Percentiles rank a stretch among this genome's conserved stretches.
Conservation (phyloP, 1,140 invertebrate genomes). For the Lanistes nyassanus region DNA sequence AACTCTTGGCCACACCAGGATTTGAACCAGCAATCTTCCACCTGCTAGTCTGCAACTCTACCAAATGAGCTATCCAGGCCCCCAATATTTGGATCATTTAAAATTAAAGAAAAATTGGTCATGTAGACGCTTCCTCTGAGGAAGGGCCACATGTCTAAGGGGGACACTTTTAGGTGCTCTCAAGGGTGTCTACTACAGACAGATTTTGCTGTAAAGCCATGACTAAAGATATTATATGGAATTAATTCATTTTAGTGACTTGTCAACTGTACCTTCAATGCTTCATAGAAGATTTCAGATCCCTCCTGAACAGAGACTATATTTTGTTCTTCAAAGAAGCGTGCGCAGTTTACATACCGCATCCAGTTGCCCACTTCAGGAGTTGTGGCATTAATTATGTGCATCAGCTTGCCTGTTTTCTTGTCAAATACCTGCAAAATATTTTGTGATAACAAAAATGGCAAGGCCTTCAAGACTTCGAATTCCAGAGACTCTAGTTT, state of each 20-base stretch:
- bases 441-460: not conserved
- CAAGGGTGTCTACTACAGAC: no score
- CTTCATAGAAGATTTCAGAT: constrained; percentile 62
- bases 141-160: no score
- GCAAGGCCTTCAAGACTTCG: not conserved
- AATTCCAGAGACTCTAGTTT: not conserved
- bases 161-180: no score
- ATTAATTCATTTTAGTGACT: no score
- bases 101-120: no score
- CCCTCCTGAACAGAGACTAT: constrained; percentile 57
- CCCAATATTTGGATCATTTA: not conserved
- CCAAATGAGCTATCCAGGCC: no score
- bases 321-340: constrained; percentile 64
- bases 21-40: no score
- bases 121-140: no score
- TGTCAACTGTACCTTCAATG: constrained; percentile 45
- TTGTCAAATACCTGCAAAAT: constrained; percentile 42
- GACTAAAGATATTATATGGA: no score
- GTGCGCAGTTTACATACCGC: constrained; percentile 63
- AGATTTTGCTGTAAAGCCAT: no score
- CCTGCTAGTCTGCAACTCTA: no score
- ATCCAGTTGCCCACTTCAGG: constrained; percentile 61
- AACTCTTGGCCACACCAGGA: no score
- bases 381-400: constrained; percentile 67
- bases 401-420: constrained; percentile 40